phyloP scores from a whole-genome alignment of 1,140 invertebrate genomes.

The Dendrolimus kikuchii region DNA sequence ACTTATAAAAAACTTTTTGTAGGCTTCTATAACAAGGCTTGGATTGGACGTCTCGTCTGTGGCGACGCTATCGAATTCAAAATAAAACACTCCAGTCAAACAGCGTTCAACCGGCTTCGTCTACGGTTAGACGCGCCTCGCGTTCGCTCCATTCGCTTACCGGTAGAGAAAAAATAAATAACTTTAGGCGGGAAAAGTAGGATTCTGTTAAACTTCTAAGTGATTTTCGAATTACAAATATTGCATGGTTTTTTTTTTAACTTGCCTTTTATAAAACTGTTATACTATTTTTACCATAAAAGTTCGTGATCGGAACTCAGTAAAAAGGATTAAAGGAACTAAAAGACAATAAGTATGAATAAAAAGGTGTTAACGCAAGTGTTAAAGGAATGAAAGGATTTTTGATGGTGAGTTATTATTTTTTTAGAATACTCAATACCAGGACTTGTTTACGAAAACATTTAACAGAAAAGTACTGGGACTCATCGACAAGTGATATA shows the following conservation, averaged over 20 bases:
- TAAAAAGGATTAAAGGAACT: conserved; percentile 14
- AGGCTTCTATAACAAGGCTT: no score
- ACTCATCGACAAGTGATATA: no score
- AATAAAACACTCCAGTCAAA: conserved; percentile 47
- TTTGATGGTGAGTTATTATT: conserved; percentile 9
- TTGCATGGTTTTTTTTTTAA: neutral
- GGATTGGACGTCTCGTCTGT: conserved; percentile 7
- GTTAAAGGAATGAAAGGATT: conserved; percentile 6
- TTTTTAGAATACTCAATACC: no score
- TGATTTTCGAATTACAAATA: neutral
- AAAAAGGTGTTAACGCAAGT: conserved; percentile 12
- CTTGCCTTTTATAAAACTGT: neutral
- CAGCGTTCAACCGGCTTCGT: conserved; percentile 58
- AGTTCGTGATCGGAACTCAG: conserved; percentile 10
- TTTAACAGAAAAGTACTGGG: no score
- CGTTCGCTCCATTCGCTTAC: neutral
- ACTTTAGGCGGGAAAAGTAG: neutral
- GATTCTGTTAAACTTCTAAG: neutral
- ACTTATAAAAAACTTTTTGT: no score
- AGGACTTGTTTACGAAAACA: no score
- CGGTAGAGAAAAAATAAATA: neutral
- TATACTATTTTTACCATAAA: neutral
- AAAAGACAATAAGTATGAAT: conserved; percentile 11
- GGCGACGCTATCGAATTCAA: conserved; percentile 32
- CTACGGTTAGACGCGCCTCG: conserved; percentile 45